Evolutionary conservation across 2,888 invertebrate genomes (phyloP).

Genomic region (Brachynemurus nebulosus): DNA sequence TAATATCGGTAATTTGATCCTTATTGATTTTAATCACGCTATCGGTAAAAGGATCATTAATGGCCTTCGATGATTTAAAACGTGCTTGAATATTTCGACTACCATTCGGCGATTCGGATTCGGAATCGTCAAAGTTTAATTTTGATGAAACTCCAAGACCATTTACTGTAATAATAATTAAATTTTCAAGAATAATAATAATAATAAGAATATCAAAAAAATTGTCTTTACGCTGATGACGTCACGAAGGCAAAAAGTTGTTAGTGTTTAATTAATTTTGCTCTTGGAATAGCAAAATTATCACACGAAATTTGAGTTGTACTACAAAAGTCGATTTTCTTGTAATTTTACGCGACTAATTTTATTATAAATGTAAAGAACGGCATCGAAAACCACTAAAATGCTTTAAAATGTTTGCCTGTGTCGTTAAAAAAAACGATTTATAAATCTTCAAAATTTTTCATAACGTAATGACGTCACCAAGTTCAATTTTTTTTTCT

Average conservation of each 20-base stretch:
- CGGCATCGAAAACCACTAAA: too few relatives aligned
- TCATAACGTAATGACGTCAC: too few relatives aligned
- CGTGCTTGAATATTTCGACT: background rate
- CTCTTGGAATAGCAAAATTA: too few relatives aligned
- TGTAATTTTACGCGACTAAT: too few relatives aligned
- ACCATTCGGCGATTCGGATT: background rate
- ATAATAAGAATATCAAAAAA: background rate
- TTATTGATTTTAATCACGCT: background rate
- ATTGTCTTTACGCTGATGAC: background rate
- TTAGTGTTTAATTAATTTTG: too few relatives aligned
- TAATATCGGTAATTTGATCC: background rate
- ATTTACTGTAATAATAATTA: background rate
- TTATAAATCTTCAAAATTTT: too few relatives aligned
- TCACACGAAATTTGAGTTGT: too few relatives aligned
- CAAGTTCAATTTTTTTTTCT: too few relatives aligned
- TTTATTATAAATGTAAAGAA: too few relatives aligned
- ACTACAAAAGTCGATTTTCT: too few relatives aligned
- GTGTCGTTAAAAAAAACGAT: too few relatives aligned
- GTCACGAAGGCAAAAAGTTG: background rate
- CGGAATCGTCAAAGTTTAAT: background rate
- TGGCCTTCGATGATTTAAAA: background rate
- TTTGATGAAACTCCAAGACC: background rate
- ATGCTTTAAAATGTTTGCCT: too few relatives aligned
- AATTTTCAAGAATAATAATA: background rate
- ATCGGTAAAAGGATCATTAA: background rate